Percentiles rank a stretch among this genome's conserved stretches.
Evolutionary conservation across 2,113 vertebrate species (phyloP).

Genomic region (Ramphastos sulfuratus): DNA sequence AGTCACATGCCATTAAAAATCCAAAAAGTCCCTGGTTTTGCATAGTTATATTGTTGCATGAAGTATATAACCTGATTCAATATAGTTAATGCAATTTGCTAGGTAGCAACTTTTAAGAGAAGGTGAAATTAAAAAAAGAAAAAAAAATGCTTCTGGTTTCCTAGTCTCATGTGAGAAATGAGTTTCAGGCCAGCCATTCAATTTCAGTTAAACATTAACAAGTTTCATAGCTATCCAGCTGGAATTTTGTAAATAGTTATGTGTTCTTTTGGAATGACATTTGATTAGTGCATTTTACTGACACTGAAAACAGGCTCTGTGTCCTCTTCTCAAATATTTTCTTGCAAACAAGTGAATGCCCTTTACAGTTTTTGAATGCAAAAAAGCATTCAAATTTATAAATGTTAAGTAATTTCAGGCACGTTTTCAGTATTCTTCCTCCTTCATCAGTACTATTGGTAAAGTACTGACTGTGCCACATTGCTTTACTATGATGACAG

Average conservation of each 20-base stretch:
- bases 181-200: not conserved
- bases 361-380: not conserved
- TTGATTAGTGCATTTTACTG: not conserved
- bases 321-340: not conserved
- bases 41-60: slow-evolving; percentile 8
- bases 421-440: not conserved
- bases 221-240: not conserved
- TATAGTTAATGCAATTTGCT: not conserved
- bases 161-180: not conserved
- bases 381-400: not conserved
- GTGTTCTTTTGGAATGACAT: not conserved
- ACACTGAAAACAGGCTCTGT: not conserved
- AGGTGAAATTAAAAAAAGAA: not conserved
- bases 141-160: not conserved
- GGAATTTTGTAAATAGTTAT: not conserved
- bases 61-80: not conserved
- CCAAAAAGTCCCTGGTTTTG: not conserved
- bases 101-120: not conserved
- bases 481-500: not conserved
- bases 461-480: not conserved
- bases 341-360: not conserved
- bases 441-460: not conserved
- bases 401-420: not conserved
- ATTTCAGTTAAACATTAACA: not conserved
- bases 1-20: slow-evolving; percentile 11